Evolutionary conservation across 2,113 vertebrate species (phyloP).

Genomic region (Lichenostomus cassidix): DNA sequence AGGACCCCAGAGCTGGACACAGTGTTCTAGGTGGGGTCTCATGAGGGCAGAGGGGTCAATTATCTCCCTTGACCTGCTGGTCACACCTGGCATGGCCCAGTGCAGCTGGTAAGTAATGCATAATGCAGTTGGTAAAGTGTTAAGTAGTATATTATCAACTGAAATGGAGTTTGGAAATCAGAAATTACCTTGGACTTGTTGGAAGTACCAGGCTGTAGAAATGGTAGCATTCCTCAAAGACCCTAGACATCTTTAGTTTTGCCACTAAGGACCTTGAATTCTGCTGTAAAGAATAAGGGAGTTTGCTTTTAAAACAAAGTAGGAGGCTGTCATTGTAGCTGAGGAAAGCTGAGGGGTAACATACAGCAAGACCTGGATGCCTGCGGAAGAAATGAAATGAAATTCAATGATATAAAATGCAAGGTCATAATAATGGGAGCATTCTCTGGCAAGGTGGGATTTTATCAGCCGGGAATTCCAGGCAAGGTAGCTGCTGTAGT

Average conservation of each 20-base stretch:
- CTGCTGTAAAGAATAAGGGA: neutral
- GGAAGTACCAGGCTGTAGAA: neutral
- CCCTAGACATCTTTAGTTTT: neutral
- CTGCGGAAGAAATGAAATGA: neutral
- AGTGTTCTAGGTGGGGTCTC: neutral
- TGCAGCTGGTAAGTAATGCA: neutral
- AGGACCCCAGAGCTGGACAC: neutral
- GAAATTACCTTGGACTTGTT: neutral
- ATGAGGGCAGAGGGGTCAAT: neutral
- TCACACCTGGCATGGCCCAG: fast-evolving
- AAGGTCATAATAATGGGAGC: neutral
- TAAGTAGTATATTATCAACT: neutral
- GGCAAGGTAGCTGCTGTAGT: neutral
- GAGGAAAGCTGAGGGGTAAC: neutral
- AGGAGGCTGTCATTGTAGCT: neutral
- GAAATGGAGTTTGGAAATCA: neutral
- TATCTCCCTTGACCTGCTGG: neutral
- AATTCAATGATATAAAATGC: neutral
- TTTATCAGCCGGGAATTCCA: neutral
- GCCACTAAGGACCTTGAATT: neutral
- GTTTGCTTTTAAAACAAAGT: neutral
- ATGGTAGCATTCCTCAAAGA: neutral
- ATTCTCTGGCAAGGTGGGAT: neutral
- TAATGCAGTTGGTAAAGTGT: neutral
- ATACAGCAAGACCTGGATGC: neutral